A percentile compares a stretch with the other conserved stretches of the same genome.
These are phyloP conservation scores for Neoitamus cyanurus DNA, from an alignment of 2,888 invertebrate species.

Conservation along the genomic window DNA sequence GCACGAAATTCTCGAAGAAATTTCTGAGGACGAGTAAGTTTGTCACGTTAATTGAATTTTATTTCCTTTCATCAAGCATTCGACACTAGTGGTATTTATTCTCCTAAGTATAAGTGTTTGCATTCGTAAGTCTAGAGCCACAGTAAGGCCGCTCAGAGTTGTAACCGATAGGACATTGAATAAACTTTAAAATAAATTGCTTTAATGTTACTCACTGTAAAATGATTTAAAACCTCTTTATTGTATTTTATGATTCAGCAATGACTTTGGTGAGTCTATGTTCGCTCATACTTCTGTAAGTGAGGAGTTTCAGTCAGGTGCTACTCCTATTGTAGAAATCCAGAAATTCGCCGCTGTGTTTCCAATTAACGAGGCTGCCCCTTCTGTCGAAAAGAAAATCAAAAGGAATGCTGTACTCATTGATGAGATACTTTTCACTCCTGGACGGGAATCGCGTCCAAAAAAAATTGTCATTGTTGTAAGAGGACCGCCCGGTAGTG, in stretches of 20 bases:
- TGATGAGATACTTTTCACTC: conserved; percentile 84
- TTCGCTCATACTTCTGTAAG: neutral
- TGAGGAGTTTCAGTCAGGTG: neutral
- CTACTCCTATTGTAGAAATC: neutral
- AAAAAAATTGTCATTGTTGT: conserved; percentile 84
- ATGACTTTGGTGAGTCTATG: conserved; percentile 21
- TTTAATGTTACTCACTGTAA: neutral
- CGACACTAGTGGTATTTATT: neutral
- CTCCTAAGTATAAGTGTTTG: neutral
- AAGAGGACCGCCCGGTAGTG: conserved; percentile 93
- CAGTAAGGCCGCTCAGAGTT: conserved; percentile 8
- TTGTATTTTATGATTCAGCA: conserved; percentile 38
- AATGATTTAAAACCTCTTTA: conserved; percentile 18
- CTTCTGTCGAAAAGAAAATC: conserved; percentile 46
- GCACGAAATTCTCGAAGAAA: conserved; percentile 60
- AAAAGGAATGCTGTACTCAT: conserved; percentile 71
- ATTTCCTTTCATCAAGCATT: conserved; percentile 21
- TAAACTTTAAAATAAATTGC: conserved; percentile 31
- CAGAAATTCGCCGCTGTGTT: neutral
- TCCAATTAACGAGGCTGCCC: conserved; percentile 4
- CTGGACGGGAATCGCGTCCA: conserved; percentile 84
- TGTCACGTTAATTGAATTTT: conserved; percentile 15
- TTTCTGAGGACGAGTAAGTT: conserved; percentile 64
- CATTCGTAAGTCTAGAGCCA: neutral
- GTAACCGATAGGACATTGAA: conserved; percentile 23